A percentile compares a stretch with the other conserved stretches of the same genome.
These are phyloP conservation scores for Noctua janthina DNA, from an alignment of 2,888 invertebrate species.

Conservation along the genomic window DNA sequence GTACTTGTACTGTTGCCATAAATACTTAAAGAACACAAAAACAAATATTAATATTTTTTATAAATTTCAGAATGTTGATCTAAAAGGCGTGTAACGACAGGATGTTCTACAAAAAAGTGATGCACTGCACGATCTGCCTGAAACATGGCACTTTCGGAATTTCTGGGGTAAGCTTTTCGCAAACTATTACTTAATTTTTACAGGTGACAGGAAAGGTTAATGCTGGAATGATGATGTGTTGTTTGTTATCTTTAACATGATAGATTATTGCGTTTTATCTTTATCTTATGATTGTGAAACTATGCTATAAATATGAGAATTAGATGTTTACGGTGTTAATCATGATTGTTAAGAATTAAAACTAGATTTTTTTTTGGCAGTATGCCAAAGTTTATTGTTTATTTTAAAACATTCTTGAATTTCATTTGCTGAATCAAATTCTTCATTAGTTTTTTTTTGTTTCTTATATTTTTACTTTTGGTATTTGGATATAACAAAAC, in stretches of 20 bases:
- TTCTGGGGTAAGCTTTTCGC: slow-evolving; percentile 77
- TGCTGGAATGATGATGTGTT: slow-evolving; percentile 1
- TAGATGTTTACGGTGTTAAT: neutral
- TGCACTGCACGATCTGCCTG: slow-evolving; percentile 84
- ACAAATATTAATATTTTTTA: slow-evolving; percentile 29
- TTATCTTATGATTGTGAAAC: slow-evolving; percentile 20
- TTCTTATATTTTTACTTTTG: neutral
- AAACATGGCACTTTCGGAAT: slow-evolving; percentile 79
- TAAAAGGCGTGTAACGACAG: slow-evolving; percentile 66
- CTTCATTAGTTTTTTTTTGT: neutral
- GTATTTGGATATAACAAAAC: neutral
- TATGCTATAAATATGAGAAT: neutral
- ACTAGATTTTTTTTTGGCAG: neutral
- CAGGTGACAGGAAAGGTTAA: slow-evolving; percentile 1
- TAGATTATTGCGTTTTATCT: slow-evolving; percentile 37
- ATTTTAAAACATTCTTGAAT: neutral
- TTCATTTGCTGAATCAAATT: neutral
- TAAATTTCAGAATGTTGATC: slow-evolving; percentile 82
- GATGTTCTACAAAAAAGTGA: slow-evolving; percentile 86
- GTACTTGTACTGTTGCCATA: neutral
- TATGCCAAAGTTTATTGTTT: neutral
- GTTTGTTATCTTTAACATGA: slow-evolving; percentile 26
- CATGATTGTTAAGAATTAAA: neutral
- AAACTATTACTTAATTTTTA: slow-evolving; percentile 25
- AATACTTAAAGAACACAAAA: slow-evolving; percentile 8